Percentiles rank a stretch among this genome's conserved stretches.
Evolutionary conservation across 2,888 invertebrate species (phyloP).

Genomic region (Thymelicus sylvestris): DNA sequence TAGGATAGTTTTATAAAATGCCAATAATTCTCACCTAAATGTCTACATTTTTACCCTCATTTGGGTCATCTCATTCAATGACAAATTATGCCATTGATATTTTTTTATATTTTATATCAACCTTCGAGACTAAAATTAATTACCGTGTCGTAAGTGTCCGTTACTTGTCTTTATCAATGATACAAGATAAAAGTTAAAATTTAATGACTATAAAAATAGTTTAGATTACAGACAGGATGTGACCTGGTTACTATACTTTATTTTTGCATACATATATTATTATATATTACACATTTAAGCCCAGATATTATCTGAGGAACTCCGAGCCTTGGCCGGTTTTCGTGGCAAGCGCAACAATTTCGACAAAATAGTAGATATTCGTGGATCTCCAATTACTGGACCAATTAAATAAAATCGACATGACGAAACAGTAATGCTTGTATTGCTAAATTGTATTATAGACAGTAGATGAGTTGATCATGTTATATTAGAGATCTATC

Average conservation of each 20-base stretch:
- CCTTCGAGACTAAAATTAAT: too few species aligned
- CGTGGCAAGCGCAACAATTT: constrained; percentile 21
- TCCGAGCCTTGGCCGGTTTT: constrained; percentile 25
- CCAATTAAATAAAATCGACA: constrained; percentile 27
- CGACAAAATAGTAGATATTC: constrained; percentile 26
- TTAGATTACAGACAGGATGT: constrained; percentile 6
- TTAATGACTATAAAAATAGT: constrained; percentile 5
- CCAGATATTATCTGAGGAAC: constrained; percentile 34
- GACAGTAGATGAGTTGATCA: too few species aligned
- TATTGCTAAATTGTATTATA: background rate
- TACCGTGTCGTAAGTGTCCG: too few species aligned
- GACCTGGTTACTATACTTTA: constrained; percentile 14
- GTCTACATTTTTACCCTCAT: too few species aligned
- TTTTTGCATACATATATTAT: constrained; percentile 25
- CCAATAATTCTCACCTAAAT: too few species aligned
- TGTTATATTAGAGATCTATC: too few species aligned
- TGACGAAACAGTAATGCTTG: constrained; percentile 5
- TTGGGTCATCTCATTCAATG: too few species aligned
- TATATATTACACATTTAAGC: constrained; percentile 31
- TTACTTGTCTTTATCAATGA: too few species aligned
- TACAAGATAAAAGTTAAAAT: too few species aligned
- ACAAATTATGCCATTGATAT: too few species aligned
- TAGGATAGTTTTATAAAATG: too few species aligned
- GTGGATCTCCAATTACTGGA: constrained; percentile 30
- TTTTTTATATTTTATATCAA: too few species aligned